phyloP scores from a whole-genome alignment of 2,888 invertebrate species.

The Vanessa cardui region DNA sequence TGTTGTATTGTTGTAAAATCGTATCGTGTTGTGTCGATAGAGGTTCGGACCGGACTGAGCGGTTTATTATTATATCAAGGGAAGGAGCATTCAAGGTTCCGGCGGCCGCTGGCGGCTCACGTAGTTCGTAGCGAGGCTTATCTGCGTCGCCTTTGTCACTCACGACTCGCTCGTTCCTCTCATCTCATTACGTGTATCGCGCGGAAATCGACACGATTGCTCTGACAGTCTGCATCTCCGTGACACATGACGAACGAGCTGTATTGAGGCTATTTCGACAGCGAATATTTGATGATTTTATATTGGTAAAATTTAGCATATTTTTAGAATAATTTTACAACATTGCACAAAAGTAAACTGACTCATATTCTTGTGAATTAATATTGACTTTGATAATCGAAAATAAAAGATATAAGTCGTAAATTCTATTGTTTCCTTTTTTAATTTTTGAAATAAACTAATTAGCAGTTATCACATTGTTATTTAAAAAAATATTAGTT shows the following conservation, averaged over 20 bases:
- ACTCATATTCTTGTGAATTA: too few species aligned
- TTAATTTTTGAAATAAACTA: too few species aligned
- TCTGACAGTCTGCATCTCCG: conserved; percentile 5
- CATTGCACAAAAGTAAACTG: background rate
- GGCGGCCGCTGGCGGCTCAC: conserved; percentile 66
- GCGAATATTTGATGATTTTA: background rate
- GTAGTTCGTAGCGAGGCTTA: conserved; percentile 72
- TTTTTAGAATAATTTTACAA: background rate
- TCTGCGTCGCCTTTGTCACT: conserved; percentile 69
- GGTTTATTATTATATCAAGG: conserved; percentile 76
- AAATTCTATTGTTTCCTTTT: too few species aligned
- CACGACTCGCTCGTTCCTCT: conserved; percentile 52
- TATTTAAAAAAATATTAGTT: too few species aligned
- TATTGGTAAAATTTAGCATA: background rate
- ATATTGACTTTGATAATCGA: too few species aligned
- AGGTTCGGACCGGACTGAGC: conserved; percentile 77
- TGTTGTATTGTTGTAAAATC: conserved; percentile 52
- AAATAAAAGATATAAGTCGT: too few species aligned
- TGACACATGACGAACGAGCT: conserved; percentile 18
- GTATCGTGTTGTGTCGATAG: conserved; percentile 74
- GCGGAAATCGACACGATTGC: conserved; percentile 43
- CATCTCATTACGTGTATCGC: conserved; percentile 48
- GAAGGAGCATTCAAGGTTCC: conserved; percentile 79
- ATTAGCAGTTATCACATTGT: too few species aligned
- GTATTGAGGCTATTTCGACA: conserved; percentile 5